A percentile compares a stretch with the other conserved stretches of the same genome.
phyloP scores from a whole-genome alignment of 2,888 invertebrate species.

The Eupithecia centaureata region DNA sequence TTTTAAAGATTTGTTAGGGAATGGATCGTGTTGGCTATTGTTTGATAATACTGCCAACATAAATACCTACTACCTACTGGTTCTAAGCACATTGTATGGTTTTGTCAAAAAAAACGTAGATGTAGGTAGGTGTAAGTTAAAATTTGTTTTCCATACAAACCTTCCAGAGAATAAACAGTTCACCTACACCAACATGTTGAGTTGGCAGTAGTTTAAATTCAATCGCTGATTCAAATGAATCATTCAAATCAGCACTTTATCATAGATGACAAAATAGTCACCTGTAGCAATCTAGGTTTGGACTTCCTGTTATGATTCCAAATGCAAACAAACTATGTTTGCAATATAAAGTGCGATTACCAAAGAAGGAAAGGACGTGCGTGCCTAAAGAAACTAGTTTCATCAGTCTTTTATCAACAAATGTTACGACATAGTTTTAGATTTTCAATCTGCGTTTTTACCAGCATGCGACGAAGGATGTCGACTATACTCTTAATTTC shows the following conservation, averaged over 20 bases:
- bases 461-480: background rate
- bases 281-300: slow-evolving; percentile 10
- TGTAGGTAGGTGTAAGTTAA: background rate
- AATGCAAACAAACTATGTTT: background rate
- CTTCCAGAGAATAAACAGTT: background rate
- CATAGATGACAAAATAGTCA: slow-evolving; percentile 1
- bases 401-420: background rate
- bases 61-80: background rate
- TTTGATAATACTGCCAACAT: background rate
- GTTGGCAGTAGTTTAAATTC: too few relatives aligned
- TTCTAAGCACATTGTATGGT: background rate
- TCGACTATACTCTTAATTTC: slow-evolving; percentile 10
- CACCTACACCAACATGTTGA: background rate
- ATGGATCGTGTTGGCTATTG: slow-evolving; percentile 12
- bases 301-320: slow-evolving; percentile 2
- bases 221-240: too few relatives aligned
- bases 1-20: slow-evolving; percentile 22
- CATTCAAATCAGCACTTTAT: background rate
- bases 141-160: background rate
- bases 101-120: background rate
- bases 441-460: too few relatives aligned
- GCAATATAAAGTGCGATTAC: background rate
- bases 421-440: background rate
- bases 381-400: background rate
- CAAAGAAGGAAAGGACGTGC: background rate